Evolutionary conservation across 2,113 vertebrate genomes (phyloP), one percentile per base, ranked within the genome.

Genomic region (Sorex araneus): DNA sequence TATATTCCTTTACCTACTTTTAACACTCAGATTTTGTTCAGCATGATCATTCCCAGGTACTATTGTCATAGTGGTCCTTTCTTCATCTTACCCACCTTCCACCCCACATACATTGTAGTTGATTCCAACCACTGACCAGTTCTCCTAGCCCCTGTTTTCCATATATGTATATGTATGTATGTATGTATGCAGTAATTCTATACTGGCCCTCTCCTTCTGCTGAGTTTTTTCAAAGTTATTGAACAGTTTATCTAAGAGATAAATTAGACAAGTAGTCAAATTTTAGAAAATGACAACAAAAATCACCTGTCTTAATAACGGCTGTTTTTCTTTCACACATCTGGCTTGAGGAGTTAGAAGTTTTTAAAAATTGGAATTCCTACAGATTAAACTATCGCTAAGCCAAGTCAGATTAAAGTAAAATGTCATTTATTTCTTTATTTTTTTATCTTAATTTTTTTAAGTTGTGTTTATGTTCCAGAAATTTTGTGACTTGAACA

Each of bases 361-460:
- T 47, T 84, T 27, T n/a, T 80, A 34, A 8, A 71, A 16, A 54
- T 54, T 54, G 50, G 50, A 30, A 30, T 89, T 54, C 8, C 11
- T 54, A 73, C 7, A 84, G 19, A 79, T 69, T 47, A 1, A 84
- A 63, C 18, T 50, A 47, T 60, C 21, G 40, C 2, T 16, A 71
- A 40, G 28, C 13, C 21, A 84, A 64, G 18, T 64, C 34, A 10
- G 25, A 69, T 67, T 78, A 70, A 70, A 43, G 5, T 50, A 57
- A 93, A 86, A 89, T 34, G 7, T 70, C 15, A 78, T n/a, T 90
- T 23, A 87, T 54, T 84, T 1, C 10, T 43, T 63, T 79, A 32
- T 50, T 16, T 80, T 78, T 40, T 84, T 32, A 57, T 57, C 2
- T 25, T 67, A 63, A 32, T 28, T 74, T 21, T 6, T 50, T 76